phyloP scores from a whole-genome alignment of 2,888 invertebrate genomes.

The Hartigia nigra region DNA sequence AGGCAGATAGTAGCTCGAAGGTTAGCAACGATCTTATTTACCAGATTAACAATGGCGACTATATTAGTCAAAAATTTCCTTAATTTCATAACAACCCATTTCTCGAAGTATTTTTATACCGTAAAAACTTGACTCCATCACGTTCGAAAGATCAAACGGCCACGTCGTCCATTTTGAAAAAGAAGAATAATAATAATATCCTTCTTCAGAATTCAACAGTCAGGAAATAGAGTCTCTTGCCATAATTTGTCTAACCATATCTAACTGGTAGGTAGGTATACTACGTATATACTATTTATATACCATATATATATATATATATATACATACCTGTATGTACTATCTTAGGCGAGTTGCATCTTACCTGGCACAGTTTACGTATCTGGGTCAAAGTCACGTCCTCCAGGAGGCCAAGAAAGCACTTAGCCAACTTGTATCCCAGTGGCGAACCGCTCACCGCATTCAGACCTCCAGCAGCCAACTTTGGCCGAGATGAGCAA shows the following conservation, averaged over 20 bases:
- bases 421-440: conserved; percentile 46
- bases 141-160: neutral
- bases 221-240: neutral
- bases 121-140: neutral
- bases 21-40: neutral
- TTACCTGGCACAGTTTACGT: conserved; percentile 51
- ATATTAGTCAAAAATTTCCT: neutral
- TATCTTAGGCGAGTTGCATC: conserved; percentile 40
- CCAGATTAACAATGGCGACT: neutral
- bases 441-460: conserved; percentile 13
- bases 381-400: conserved; percentile 66
- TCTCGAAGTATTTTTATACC: neutral
- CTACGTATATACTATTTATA: neutral
- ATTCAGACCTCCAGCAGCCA: conserved; percentile 48
- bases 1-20: neutral
- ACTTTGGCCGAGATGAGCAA: conserved; percentile 56
- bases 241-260: neutral
- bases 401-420: conserved; percentile 59
- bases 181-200: neutral
- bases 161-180: neutral
- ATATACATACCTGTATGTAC: conserved; percentile 20
- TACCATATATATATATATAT: neutral
- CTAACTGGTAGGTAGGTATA: neutral
- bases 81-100: neutral
- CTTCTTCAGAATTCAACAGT: neutral